Evolutionary conservation across 2,888 invertebrate genomes (phyloP), one percentile per base, ranked within the genome.

Genomic region (Sympetrum striolatum): DNA sequence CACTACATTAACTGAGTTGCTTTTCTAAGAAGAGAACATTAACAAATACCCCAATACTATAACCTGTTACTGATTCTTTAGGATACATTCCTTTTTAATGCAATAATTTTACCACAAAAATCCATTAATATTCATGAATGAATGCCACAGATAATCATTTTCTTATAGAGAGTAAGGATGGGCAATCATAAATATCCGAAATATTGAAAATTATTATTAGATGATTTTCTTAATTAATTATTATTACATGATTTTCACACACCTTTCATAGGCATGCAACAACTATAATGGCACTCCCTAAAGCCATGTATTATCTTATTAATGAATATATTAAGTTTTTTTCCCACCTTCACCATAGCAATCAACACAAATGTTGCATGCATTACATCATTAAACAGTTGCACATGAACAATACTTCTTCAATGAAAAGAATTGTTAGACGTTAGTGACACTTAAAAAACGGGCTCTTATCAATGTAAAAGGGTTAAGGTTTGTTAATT

Each of bases 221-320:
- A 60, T 60, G 86, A 39, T 86, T 86, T 37, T 86, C 86, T n/a
- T n/a, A n/a, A n/a, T n/a, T n/a, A n/a, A n/a, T 44, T 44, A 44
- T 53, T 53, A 53, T 73, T 31, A 73, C 73, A 60, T 60, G 86
- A 39, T 86, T 86, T 37, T 86, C 86, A 86, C 37, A 64, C 86
- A 60, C 60, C 60, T 86, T 64, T 4, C n/a, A 60, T n/a, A 86
- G 37, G 60, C 86, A 86, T 86, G 86, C 86, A 86, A 86, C 60
- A 86, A 86, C 86, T 86, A 86, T 64, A 64, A 58, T 15, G 60
- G 48, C 60, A 86, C 86, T 37, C 86, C 86, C 86, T 86, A 35
- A 86, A 86, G 60, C 60, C 58, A 37, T 86, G 8, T 64, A 60
- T 22, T 39, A 2, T 18, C 15, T 53, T 15, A 53, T 60, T 53